Evolutionary conservation across 2,797 vertebrate species (phyloP), one percentile per base, ranked within the genome.

Genomic region (Eleutherodactylus coqui): DNA sequence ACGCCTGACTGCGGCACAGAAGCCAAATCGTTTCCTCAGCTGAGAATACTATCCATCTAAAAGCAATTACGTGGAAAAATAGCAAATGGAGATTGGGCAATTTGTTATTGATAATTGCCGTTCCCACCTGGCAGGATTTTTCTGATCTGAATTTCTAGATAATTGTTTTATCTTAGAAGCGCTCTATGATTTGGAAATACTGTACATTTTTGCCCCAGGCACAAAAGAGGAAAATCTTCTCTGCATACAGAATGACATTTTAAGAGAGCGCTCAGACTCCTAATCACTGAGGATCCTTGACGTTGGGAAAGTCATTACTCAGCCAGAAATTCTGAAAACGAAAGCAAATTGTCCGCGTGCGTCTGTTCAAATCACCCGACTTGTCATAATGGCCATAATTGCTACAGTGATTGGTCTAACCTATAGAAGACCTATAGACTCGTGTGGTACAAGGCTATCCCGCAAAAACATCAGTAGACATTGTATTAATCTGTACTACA

Each of bases 81-180:
- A 80, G 75, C 49, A 34, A 62, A 32, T 43, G 16, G 75, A 73
- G 84, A 79, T 73, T 51, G 77, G 72, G 69, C 82, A 75, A 87
- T 87, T 87, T 87, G 77, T 87, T 87, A 84, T 84, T 80, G 86
- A 87, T 87, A 87, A 87, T 87, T 87, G 76, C 51, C 51, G 34
- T 79, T 84, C 75, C 86, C 76, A 87, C 76, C 86, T 87, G 86
- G 82, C 55, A 49, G 1, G 60, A 64, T 79, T 79, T 87, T 77
- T 77, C 24, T 75, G 60, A 79, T 76, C 84, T 81, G 78, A 49
- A 75, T 60, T 80, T 85, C 47, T 16, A 55, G 78, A 81, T 86
- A 86, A 80, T 86, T 49, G 51, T 81, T 75, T 75, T 70, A 81
- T 80, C 77, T 81, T 27, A 49, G 64, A 9, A 34, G 17, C 21